These are phyloP conservation scores for Montipora cactus DNA, from an alignment of 64 coral and sea anemone species.

Conservation along the genomic window DNA sequence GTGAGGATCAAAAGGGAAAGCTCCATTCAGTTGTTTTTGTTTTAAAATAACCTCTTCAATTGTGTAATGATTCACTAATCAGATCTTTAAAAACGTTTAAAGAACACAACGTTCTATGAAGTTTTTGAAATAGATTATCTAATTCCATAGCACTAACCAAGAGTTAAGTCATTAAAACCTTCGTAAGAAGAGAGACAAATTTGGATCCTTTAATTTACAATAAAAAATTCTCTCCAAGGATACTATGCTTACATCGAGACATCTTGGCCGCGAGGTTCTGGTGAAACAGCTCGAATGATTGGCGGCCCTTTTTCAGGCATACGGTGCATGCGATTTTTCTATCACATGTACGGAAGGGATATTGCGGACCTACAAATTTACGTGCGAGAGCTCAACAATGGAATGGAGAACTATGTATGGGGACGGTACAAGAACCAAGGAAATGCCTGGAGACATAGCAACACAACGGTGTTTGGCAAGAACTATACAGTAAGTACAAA, in stretches of 20 bases:
- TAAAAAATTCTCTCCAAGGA: constrained; percentile 19
- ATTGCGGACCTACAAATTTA: constrained; percentile 88
- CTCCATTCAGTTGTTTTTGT: too few species aligned
- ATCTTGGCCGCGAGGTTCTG: constrained; percentile 68
- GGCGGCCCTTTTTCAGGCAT: constrained; percentile 68
- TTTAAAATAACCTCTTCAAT: too few species aligned
- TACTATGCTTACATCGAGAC: constrained; percentile 70
- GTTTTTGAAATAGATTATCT: too few species aligned
- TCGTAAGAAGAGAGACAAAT: not conserved
- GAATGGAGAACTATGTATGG: constrained; percentile 74
- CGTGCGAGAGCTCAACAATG: constrained; percentile 10
- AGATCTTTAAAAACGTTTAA: too few species aligned
- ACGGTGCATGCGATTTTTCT: constrained; percentile 85
- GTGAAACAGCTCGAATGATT: constrained; percentile 61
- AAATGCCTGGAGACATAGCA: constrained; percentile 52
- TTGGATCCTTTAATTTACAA: not conserved
- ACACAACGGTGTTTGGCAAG: constrained; percentile 80
- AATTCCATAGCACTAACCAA: too few species aligned
- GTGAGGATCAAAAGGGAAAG: too few species aligned
- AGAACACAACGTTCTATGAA: too few species aligned
- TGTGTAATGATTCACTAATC: too few species aligned
- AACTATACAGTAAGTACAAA: constrained; percentile 66
- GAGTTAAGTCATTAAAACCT: too few species aligned
- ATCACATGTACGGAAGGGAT: constrained; percentile 74
- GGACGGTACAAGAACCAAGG: constrained; percentile 88